Evolutionary conservation across 2,113 vertebrate genomes (phyloP).

Genomic region (Vimba vimba): DNA sequence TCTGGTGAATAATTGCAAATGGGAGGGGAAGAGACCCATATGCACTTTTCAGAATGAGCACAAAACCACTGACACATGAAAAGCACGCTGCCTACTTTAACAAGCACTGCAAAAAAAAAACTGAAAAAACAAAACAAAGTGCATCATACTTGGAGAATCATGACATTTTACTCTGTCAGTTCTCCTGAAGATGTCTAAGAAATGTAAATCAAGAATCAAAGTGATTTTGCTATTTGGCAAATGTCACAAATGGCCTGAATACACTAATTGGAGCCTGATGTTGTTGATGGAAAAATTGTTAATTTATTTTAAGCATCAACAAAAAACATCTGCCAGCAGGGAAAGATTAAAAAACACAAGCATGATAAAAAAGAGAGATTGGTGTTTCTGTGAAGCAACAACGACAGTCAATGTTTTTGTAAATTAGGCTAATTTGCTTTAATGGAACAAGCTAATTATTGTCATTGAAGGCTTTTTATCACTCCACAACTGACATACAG

Average conservation of each 20-base stretch:
- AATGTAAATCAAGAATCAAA: background rate
- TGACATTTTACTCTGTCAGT: background rate
- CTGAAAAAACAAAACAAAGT: background rate
- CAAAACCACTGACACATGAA: slow-evolving; percentile 41
- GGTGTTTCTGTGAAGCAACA: slow-evolving; percentile 51
- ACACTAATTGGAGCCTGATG: slow-evolving; percentile 12
- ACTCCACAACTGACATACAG: slow-evolving; percentile 41
- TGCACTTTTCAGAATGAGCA: slow-evolving; percentile 64
- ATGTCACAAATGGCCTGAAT: background rate
- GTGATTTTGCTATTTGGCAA: slow-evolving; percentile 22
- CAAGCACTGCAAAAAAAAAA: background rate
- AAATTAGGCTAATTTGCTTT: slow-evolving; percentile 74
- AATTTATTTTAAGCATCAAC: slow-evolving; percentile 31
- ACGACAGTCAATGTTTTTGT: slow-evolving; percentile 52
- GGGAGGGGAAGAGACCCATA: slow-evolving; percentile 64
- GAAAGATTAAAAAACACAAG: background rate
- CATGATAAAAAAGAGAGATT: slow-evolving; percentile 36
- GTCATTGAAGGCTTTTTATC: slow-evolving; percentile 67
- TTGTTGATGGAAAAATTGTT: slow-evolving; percentile 12
- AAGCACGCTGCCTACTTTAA: slow-evolving; percentile 15
- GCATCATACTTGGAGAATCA: slow-evolving; percentile 3
- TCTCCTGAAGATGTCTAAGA: background rate
- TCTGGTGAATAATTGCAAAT: slow-evolving; percentile 68
- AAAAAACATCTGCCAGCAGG: slow-evolving; percentile 21
- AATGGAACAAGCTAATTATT: slow-evolving; percentile 75